Conservation (phyloP, 2,113 vertebrate genomes). For the Bos javanicus region DNA sequence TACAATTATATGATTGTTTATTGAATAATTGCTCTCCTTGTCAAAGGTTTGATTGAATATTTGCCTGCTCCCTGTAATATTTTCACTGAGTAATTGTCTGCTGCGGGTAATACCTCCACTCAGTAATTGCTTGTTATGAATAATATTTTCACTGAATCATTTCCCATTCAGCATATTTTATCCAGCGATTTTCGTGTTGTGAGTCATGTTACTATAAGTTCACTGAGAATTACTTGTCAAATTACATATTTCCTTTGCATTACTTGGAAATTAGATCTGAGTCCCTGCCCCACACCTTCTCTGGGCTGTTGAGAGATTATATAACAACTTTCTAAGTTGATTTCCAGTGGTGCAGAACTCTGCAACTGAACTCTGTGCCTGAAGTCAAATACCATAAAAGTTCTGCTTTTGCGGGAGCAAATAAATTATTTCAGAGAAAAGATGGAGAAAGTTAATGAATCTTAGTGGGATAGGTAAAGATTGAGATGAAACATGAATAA, state of each 20-base stretch:
- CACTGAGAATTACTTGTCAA: slow-evolving; percentile 60
- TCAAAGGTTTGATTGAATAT: slow-evolving; percentile 83
- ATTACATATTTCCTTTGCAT: slow-evolving; percentile 68
- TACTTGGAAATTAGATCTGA: slow-evolving; percentile 20
- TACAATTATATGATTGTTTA: slow-evolving; percentile 84
- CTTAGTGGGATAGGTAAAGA: background rate
- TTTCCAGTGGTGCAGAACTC: background rate
- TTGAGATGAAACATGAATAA: background rate
- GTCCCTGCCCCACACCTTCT: background rate
- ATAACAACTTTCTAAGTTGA: background rate
- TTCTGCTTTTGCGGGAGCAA: background rate
- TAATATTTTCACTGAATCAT: slow-evolving; percentile 84
- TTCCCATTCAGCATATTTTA: slow-evolving; percentile 80
- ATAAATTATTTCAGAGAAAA: background rate
- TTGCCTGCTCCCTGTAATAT: slow-evolving; percentile 76
- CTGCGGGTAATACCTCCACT: slow-evolving; percentile 80
- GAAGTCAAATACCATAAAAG: background rate
- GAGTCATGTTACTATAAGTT: slow-evolving; percentile 80
- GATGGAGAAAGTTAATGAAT: background rate
- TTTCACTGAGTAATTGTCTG: slow-evolving; percentile 83
- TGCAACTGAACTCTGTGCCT: background rate
- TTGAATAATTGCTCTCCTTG: slow-evolving; percentile 84
- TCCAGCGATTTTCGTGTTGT: slow-evolving; percentile 68
- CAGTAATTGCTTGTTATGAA: slow-evolving; percentile 83
- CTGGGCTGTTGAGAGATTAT: background rate